Conservation (phyloP, 2,888 invertebrate species). For the Holacanthella duospinosa region DNA sequence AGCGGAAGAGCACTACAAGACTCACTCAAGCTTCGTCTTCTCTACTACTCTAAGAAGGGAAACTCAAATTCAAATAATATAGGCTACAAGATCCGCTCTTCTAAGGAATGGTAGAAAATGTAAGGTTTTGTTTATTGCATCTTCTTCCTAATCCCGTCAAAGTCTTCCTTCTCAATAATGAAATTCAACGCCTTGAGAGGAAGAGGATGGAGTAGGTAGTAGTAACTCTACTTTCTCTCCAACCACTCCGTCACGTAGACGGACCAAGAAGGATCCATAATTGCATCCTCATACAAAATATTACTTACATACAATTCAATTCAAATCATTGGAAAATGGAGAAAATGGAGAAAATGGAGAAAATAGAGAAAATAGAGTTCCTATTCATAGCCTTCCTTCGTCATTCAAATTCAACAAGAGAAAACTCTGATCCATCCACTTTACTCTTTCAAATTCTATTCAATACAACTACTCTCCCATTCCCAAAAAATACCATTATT, state of each 20-base stretch:
- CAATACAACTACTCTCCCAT: slow-evolving; percentile 3
- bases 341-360: too few species aligned
- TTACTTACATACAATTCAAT: not conserved
- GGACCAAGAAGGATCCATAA: not conserved
- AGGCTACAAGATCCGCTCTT: not conserved
- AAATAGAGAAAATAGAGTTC: not conserved
- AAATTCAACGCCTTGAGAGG: not conserved
- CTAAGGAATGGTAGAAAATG: not conserved
- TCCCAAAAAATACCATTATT: slow-evolving; percentile 15
- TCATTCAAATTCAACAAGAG: not conserved
- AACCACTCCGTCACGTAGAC: not conserved
- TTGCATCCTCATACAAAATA: slow-evolving; percentile 2
- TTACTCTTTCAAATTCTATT: slow-evolving; percentile 1
- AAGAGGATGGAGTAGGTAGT: not conserved
- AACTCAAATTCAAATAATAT: slow-evolving; percentile 3
- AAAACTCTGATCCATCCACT: slow-evolving; percentile 14
- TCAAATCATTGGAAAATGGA: not conserved
- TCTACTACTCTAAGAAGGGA: too few species aligned
- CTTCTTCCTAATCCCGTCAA: not conserved
- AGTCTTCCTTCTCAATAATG: not conserved
- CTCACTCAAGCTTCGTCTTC: too few species aligned
- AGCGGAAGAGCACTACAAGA: too few species aligned
- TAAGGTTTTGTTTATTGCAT: not conserved
- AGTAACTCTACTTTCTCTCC: not conserved
- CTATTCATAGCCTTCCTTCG: not conserved